Evolutionary conservation across 2,797 vertebrate genomes (phyloP).

Genomic region (Syngnathus acus): DNA sequence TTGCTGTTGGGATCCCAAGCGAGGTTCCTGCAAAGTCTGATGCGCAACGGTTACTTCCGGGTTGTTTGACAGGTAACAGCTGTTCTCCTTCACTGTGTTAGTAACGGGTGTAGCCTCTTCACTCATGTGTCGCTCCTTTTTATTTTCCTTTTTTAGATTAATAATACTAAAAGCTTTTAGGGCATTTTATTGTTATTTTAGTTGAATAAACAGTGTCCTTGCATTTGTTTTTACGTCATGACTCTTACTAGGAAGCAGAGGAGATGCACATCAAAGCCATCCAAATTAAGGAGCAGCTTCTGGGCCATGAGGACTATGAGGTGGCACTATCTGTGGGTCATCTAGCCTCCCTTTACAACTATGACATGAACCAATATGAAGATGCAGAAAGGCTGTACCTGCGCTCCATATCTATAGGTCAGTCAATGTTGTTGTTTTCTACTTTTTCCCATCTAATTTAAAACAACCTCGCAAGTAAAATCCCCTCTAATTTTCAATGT

Average conservation of each 20-base stretch:
- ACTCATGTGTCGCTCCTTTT: no score
- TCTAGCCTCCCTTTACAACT: slow-evolving; percentile 97
- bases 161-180: no score
- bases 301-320: slow-evolving; percentile 98
- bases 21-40: no score
- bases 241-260: slow-evolving; percentile 82
- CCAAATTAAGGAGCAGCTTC: slow-evolving; percentile 98
- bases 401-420: slow-evolving; percentile 96
- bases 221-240: neutral
- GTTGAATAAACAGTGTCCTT: neutral
- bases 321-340: slow-evolving; percentile 97
- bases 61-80: no score
- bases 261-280: slow-evolving; percentile 99
- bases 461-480: neutral
- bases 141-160: no score
- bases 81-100: no score
- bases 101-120: no score
- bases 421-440: slow-evolving; percentile 13
- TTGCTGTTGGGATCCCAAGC: no score
- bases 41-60: no score
- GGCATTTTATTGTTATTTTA: neutral
- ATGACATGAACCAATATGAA: slow-evolving; percentile 98
- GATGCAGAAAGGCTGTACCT: slow-evolving; percentile 97
- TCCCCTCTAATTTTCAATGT: no score
- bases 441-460: neutral